Percentiles rank a stretch among this genome's conserved stretches.
Conservation (phyloP, 2,797 vertebrate species). For the Poeciliopsis infans region DNA sequence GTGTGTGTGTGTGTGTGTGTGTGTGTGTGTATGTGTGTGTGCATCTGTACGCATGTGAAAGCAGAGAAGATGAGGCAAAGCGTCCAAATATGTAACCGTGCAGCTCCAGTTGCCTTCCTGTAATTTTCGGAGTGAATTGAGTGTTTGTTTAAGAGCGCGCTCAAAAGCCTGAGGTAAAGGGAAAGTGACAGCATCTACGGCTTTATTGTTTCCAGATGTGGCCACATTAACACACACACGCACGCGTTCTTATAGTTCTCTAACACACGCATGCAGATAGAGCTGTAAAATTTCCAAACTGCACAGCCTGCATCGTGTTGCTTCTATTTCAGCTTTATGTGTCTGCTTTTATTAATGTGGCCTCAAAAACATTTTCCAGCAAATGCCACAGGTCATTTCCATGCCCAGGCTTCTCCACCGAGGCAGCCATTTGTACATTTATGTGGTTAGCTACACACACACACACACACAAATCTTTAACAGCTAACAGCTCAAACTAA, state of each 20-base stretch:
- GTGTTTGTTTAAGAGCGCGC: conserved; percentile 78
- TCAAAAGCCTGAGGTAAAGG: conserved; percentile 72
- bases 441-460: conserved; percentile 29
- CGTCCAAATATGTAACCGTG: conserved; percentile 56
- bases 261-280: conserved; percentile 13
- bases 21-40: neutral
- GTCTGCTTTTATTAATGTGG: conserved; percentile 1
- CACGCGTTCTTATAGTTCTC: conserved; percentile 15
- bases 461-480: conserved; percentile 12
- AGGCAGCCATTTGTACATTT: conserved; percentile 26
- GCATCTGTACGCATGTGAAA: conserved; percentile 15
- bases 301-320: conserved; percentile 34
- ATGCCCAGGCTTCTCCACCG: conserved; percentile 20
- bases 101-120: conserved; percentile 75
- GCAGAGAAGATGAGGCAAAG: conserved; percentile 11
- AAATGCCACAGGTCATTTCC: conserved; percentile 35
- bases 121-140: conserved; percentile 78
- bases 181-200: conserved; percentile 78
- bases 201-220: conserved; percentile 80
- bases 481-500: neutral
- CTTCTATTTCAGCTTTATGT: neutral
- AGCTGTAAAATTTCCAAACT: conserved; percentile 18
- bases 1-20: conserved; percentile 7
- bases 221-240: conserved; percentile 33
- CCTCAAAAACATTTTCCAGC: conserved; percentile 12